Percentiles rank a stretch among this genome's conserved stretches.
These are phyloP conservation scores for Hiodon tergisus DNA, from an alignment of 2,113 vertebrate genomes.

Conservation along the genomic window DNA sequence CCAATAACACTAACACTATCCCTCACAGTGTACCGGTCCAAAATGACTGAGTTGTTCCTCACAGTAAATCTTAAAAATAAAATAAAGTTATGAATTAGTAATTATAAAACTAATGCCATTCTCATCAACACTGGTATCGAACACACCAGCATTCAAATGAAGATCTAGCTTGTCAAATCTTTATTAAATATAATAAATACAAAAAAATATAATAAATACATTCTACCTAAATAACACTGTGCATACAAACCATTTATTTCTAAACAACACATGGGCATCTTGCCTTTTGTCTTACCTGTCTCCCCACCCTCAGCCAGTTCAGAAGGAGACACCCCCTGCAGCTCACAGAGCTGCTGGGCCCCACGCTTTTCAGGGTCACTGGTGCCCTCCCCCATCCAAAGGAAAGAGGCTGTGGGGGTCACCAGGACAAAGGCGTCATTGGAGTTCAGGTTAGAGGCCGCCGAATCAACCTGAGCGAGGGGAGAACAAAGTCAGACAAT, in stretches of 20 bases:
- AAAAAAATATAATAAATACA: not conserved
- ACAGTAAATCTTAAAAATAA: too few relatives aligned
- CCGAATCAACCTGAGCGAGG: conserved; percentile 59
- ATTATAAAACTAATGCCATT: too few relatives aligned
- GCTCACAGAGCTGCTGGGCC: conserved; percentile 62
- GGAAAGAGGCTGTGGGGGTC: conserved; percentile 63
- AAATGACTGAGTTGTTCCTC: too few relatives aligned
- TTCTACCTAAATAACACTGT: not conserved
- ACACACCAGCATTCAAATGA: too few relatives aligned
- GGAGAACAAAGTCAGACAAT: not conserved
- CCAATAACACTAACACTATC: too few relatives aligned
- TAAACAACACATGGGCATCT: too few relatives aligned
- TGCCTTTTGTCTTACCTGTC: conserved; percentile 59
- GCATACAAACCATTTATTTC: not conserved
- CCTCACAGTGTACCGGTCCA: too few relatives aligned
- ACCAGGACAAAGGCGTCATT: conserved; percentile 78
- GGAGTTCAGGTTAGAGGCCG: conserved; percentile 76
- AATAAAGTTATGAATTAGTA: too few relatives aligned
- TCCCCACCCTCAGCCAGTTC: conserved; percentile 75
- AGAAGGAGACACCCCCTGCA: conserved; percentile 59
- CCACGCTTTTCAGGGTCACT: conserved; percentile 62
- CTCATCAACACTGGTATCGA: too few relatives aligned
- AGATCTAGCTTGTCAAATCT: too few relatives aligned
- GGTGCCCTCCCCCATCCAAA: conserved; percentile 76
- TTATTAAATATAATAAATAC: not conserved